Evolutionary conservation across 2,888 invertebrate genomes (phyloP), one percentile per base, ranked within the genome.

Genomic region (Plebejus argus): DNA sequence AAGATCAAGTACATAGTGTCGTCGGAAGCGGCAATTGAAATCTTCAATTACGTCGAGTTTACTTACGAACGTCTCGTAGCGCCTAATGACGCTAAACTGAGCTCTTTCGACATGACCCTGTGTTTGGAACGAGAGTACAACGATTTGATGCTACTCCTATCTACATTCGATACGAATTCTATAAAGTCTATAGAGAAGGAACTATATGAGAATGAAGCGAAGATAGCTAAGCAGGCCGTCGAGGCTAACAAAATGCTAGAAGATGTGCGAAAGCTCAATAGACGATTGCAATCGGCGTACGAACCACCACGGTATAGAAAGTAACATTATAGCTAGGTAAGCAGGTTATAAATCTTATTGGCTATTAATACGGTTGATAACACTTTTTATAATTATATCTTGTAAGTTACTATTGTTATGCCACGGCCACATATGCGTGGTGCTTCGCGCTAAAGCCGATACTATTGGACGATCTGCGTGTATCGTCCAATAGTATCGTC

Each of bases 11-110:
- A 94, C 35, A 87, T 96, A 49, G 87, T 96, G 1, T 94, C 95
- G 75, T 95, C 96, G 4, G 94, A 95, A 78, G 92, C 93, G n/a
- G 93, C 95, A 7, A 87, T 96, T 72, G 94, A 95, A 84, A 88
- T 96, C 79, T 94, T 94, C 79, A 95, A 95, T 53, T 96, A 95
- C 82, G 94, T 96, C 3, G 96, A 96, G 86, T 96, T 96, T 83
- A 92, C 96, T 0, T 96, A 96, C 84, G 96, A 96, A 85, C 91
- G 94, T 56, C 89, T 96, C 33, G 92, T 96, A 56, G 95, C 95
- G 0, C 91, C 95, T 0, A 96, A 96, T 83, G 95, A 96, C 80
- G 95, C 95, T 0, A 95, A 95, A 82, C 87, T 96, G 12, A 94
- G 92, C 79, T 91, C 94, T 76, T 90, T 94, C 79, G 93, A 95